Evolutionary conservation across 1,140 invertebrate species (phyloP).

Genomic region (Ctenoplectra terminalis): DNA sequence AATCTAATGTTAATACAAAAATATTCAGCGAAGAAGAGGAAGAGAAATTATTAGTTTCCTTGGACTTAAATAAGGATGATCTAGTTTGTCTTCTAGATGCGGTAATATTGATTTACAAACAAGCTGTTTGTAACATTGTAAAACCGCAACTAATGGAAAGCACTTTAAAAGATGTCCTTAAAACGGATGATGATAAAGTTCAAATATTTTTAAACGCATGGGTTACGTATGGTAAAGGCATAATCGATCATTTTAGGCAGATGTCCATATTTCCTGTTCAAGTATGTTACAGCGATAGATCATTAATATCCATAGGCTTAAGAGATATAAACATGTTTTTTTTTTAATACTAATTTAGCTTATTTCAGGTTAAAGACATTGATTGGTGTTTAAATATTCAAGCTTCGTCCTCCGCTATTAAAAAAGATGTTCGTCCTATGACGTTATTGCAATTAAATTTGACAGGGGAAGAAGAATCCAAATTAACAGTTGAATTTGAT

Average conservation of each 20-base stretch:
- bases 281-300: constrained; percentile 59
- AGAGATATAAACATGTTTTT: not conserved
- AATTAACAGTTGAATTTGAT: constrained; percentile 76
- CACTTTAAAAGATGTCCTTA: constrained; percentile 71
- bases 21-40: constrained; percentile 76
- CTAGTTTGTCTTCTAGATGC: constrained; percentile 71
- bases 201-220: constrained; percentile 74
- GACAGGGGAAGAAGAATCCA: constrained; percentile 60
- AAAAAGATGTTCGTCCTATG: constrained; percentile 71
- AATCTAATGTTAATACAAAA: constrained; percentile 61
- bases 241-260: constrained; percentile 71
- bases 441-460: constrained; percentile 75
- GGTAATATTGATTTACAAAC: constrained; percentile 70
- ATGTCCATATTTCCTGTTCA: constrained; percentile 76
- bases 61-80: constrained; percentile 72
- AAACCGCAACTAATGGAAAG: constrained; percentile 70
- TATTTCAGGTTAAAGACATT: constrained; percentile 71
- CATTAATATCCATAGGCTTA: not conserved
- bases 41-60: constrained; percentile 76
- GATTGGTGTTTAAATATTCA: constrained; percentile 77
- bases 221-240: constrained; percentile 73
- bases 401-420: constrained; percentile 72
- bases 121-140: constrained; percentile 74
- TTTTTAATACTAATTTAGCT: constrained; percentile 21
- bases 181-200: constrained; percentile 72